Evolutionary conservation across 1,140 invertebrate species (phyloP).

Genomic region (Pseudomyrmex cubaensis): DNA sequence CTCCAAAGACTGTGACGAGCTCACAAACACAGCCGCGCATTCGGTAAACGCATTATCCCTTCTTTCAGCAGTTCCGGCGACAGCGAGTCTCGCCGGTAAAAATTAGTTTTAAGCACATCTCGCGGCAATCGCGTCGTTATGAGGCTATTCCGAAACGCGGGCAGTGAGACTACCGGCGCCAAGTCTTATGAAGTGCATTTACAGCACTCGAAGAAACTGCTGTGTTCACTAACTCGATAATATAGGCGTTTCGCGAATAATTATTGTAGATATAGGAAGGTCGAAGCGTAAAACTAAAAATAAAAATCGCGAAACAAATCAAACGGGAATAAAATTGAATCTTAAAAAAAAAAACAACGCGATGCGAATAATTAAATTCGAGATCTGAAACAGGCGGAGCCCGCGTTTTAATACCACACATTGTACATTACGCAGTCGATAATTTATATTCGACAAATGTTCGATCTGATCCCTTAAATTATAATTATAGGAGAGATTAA

Average conservation of each 20-base stretch:
- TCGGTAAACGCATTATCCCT: constrained; percentile 50
- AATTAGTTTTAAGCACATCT: constrained; percentile 35
- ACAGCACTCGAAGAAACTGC: no score
- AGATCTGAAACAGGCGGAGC: neutral
- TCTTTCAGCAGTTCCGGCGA: constrained; percentile 56
- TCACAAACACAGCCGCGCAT: constrained; percentile 64
- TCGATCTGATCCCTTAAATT: constrained; percentile 13
- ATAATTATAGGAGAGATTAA: constrained; percentile 24
- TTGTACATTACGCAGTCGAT: neutral
- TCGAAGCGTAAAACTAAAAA: no score
- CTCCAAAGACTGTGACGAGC: constrained; percentile 63
- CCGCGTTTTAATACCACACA: neutral
- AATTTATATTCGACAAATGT: constrained; percentile 28
- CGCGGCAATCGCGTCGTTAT: neutral
- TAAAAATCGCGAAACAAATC: no score
- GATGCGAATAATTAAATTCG: neutral
- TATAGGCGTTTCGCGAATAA: no score
- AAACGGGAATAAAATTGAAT: no score
- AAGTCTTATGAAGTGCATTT: neutral
- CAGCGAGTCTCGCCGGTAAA: constrained; percentile 2
- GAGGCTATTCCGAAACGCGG: neutral
- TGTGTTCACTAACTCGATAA: neutral
- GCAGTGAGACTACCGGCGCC: neutral
- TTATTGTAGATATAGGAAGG: no score
- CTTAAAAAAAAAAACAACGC: no score